Base-by-base conservation (phyloP, 2,113 vertebrate species). In the Nothoprocta pentlandii region DNA sequence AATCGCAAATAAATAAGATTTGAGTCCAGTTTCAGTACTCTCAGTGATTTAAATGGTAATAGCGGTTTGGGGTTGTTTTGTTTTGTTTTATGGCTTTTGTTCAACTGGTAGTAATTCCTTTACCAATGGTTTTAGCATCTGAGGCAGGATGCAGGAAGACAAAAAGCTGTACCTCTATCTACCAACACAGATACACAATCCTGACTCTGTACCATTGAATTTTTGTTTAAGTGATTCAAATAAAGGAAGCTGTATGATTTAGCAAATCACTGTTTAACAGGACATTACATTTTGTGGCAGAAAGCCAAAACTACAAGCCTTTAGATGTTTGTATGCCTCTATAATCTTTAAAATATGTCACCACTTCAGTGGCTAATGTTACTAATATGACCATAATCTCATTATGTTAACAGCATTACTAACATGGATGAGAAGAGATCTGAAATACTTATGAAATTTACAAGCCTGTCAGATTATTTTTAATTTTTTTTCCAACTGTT, bases 21-120 rank as follows among this genome's bases (percentile, higher is more conserved):
- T 75, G 2, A 46, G n/a, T 3, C 0, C 20, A 46, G 2, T 79
- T 56, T 39, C 7, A 19, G 6, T 36, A 47, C 0, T 81, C 42
- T 9, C 14, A 36, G 9, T 42, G 26, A 23, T 39, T 39, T 3
- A 49, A 20, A 22, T 0, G 2, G 13, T 62, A 26, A 3, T 19
- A 58, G 28, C 10, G 13, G 10, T 17, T 44, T 12, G 22, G 51
- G 11, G 51, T 19, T 30, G 9, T 21, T 19, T 22, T 22, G 49
- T 54, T 69, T 58, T 47, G 46, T 19, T 47, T 47, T 47, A 47
- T 19, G 46, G 46, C 46, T 47, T 47, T 47, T 47, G 46, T 39
- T 70, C 12, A 66, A 41, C 7, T 5, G 46, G 11, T 26, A 4
- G 3, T 53, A 51, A 79, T 51, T 10, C 4, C 13, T 83, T 80